phyloP scores from a whole-genome alignment of 2,113 vertebrate species.

The Mixornis gularis region DNA sequence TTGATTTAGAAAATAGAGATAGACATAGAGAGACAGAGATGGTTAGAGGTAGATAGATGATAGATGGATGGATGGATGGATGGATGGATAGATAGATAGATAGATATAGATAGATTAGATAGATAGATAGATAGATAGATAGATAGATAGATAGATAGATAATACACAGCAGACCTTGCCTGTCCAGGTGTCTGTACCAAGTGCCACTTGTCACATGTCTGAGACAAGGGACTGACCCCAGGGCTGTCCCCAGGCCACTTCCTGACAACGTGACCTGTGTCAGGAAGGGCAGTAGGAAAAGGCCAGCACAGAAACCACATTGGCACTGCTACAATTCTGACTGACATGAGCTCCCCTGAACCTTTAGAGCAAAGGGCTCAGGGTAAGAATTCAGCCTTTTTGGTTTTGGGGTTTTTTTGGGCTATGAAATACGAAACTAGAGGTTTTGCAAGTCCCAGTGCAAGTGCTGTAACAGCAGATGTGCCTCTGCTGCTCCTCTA shows the following conservation, averaged over 20 bases:
- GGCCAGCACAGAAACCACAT: neutral
- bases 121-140: too few species aligned
- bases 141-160: neutral
- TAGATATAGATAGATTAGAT: too few species aligned
- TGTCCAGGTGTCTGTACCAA: fast-evolving
- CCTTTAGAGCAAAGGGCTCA: conserved; percentile 25
- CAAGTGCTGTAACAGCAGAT: neutral
- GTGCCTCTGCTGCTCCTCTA: neutral
- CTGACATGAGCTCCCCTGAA: neutral
- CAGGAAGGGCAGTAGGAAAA: neutral
- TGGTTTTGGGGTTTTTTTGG: neutral
- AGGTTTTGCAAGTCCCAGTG: neutral
- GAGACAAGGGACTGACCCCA: neutral
- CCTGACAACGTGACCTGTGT: fast-evolving
- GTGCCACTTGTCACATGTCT: neutral
- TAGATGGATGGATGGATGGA: too few species aligned
- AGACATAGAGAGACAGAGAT: neutral
- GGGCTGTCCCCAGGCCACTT: neutral
- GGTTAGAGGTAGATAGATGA: too few species aligned
- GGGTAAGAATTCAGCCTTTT: neutral
- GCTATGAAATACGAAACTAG: neutral
- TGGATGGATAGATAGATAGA: too few species aligned
- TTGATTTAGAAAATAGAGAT: neutral
- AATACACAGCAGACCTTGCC: too few species aligned
- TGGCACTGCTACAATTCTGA: neutral